phyloP scores from a whole-genome alignment of 1,140 invertebrate species.

The Diuraphis noxia region DNA sequence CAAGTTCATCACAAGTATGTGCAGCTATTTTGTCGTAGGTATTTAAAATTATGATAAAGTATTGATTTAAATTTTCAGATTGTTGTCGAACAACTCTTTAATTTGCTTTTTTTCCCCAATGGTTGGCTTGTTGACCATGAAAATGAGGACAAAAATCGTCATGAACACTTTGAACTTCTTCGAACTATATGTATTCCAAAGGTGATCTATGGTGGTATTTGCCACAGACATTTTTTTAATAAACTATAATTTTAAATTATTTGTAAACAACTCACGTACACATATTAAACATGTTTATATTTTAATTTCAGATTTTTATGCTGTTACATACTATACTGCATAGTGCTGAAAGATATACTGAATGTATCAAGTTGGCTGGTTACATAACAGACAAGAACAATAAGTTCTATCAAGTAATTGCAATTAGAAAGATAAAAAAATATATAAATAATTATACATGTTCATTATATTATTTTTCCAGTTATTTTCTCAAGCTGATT shows the following conservation, averaged over 20 bases:
- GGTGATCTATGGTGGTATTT: conserved; percentile 56
- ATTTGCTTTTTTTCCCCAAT: conserved; percentile 86
- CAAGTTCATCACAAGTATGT: conserved; percentile 68
- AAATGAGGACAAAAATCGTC: conserved; percentile 60
- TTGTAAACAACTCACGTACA: neutral
- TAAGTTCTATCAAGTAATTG: conserved; percentile 71
- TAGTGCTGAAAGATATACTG: conserved; percentile 73
- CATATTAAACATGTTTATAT: neutral
- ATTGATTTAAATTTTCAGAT: conserved; percentile 61
- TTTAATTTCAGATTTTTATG: conserved; percentile 65
- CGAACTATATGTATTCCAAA: conserved; percentile 83
- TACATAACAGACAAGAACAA: conserved; percentile 77
- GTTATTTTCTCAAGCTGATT: conserved; percentile 73
- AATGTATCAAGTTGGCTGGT: conserved; percentile 79
- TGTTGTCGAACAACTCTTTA: conserved; percentile 80
- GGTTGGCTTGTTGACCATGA: conserved; percentile 83
- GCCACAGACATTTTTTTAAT: neutral
- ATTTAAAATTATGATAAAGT: neutral
- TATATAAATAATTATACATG: neutral
- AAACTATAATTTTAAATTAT: neutral
- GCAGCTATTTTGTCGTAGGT: conserved; percentile 46
- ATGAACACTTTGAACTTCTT: conserved; percentile 72
- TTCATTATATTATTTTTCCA: conserved; percentile 55
- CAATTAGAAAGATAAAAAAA: neutral
- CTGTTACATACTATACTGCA: conserved; percentile 72